Conservation (phyloP, 2,113 vertebrate genomes). For the Acrocephalus arundinaceus region DNA sequence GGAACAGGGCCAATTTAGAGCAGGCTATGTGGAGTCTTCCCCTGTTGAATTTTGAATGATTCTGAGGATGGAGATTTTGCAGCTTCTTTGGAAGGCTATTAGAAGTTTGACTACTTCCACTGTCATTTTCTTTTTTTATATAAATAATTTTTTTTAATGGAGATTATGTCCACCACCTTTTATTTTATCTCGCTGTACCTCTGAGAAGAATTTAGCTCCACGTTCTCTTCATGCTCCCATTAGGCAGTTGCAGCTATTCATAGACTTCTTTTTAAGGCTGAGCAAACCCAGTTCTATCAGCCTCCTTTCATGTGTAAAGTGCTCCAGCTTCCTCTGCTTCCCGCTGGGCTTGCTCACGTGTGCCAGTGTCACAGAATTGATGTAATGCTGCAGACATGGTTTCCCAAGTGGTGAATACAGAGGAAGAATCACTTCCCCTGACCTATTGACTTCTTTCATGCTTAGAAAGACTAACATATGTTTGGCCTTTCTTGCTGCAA, state of each 20-base stretch:
- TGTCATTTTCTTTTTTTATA: not conserved
- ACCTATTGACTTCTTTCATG: not conserved
- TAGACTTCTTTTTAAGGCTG: not conserved
- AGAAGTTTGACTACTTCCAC: not conserved
- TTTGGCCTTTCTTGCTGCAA: not conserved
- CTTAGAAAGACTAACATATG: not conserved
- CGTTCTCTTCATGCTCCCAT: not conserved
- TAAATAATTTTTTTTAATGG: not conserved
- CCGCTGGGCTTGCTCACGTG: not conserved
- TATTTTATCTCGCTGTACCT: not conserved
- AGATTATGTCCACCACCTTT: not conserved
- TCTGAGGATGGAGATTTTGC: not conserved
- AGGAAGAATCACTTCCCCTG: not conserved
- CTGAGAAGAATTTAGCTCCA: not conserved
- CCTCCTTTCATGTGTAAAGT: not conserved
- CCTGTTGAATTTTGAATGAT: not conserved
- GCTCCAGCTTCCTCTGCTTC: not conserved
- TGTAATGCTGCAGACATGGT: not conserved
- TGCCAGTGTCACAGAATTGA: not conserved
- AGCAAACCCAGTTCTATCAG: not conserved
- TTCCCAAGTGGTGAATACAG: not conserved
- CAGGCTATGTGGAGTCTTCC: not conserved
- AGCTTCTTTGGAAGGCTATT: not conserved
- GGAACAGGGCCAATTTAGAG: not conserved
- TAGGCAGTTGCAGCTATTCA: not conserved